A percentile compares a stretch with the other conserved stretches of the same genome.
These are phyloP conservation scores for Zelostemma sp. DNA, from an alignment of 1,140 invertebrate genomes.

Conservation along the genomic window DNA sequence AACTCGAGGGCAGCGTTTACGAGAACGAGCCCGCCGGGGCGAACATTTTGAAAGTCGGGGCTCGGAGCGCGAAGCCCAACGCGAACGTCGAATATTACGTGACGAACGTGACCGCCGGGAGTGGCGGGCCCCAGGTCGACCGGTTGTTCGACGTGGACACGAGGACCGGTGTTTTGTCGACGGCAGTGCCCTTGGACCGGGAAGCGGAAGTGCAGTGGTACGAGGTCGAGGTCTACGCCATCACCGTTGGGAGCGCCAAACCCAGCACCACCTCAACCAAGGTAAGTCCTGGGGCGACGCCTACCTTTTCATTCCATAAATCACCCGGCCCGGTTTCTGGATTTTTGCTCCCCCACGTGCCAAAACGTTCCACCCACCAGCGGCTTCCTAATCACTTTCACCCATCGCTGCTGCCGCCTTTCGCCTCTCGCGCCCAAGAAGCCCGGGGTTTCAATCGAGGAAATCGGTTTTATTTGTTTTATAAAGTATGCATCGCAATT, in stretches of 20 bases:
- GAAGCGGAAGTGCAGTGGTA: conserved; percentile 85
- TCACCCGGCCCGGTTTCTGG: too few species aligned
- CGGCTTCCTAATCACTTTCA: too few species aligned
- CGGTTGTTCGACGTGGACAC: conserved; percentile 91
- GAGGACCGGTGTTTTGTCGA: conserved; percentile 89
- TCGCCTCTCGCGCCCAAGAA: too few species aligned
- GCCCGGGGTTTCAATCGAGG: too few species aligned
- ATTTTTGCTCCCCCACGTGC: not conserved
- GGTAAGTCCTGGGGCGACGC: conserved; percentile 81
- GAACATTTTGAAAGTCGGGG: conserved; percentile 83
- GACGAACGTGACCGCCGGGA: conserved; percentile 84
- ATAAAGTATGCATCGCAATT: too few species aligned
- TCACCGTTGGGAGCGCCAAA: conserved; percentile 74
- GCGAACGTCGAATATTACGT: conserved; percentile 90
- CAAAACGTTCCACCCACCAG: not conserved
- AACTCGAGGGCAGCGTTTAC: conserved; percentile 80
- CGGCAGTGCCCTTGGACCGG: conserved; percentile 85
- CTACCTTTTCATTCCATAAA: too few species aligned
- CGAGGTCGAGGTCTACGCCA: conserved; percentile 86
- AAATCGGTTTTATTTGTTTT: too few species aligned
- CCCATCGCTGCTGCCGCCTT: too few species aligned
- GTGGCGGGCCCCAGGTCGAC: conserved; percentile 81
- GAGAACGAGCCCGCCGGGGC: conserved; percentile 92
- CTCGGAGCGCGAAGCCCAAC: conserved; percentile 70
- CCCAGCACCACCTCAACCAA: conserved; percentile 83